Evolutionary conservation across 2,113 vertebrate species (phyloP), one percentile per base, ranked within the genome.

Genomic region (Amphiprion percula): DNA sequence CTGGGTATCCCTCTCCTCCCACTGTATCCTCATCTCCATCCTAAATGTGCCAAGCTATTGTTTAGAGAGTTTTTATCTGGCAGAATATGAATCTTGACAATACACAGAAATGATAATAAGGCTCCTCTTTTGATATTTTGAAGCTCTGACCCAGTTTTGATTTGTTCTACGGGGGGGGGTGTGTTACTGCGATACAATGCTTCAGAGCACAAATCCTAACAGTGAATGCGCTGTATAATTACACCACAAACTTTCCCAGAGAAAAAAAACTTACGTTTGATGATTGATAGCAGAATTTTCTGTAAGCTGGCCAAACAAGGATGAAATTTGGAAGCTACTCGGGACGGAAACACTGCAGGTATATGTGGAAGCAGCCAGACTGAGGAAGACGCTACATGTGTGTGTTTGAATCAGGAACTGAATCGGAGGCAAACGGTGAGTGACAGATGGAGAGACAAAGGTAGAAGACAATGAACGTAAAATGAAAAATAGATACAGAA

Each of bases 141-240:
- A 90, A 90, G 74, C 89, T 90, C 77, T 93, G 92, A 92, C 92
- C 92, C 91, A 93, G 84, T 92, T 93, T 88, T 78, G 88, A 84
- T 90, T 80, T 77, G 74, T 86, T 88, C 82, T 78, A 90, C 21
- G 2, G 79, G 82, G 78, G 85, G 80, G 47, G 8, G 33, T 33
- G 30, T 33, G 39, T 76, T 77, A 15, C 76, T 70, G 77, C 19
- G 64, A 79, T 74, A 50, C 82, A 72, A 55, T 17, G 19, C 70
- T 79, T 84, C 47, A 86, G 52, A 85, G 82, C 74, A 63, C 53
- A 55, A 71, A 91, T 62, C 82, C 49, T 78, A 55, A 86, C 64
- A 74, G 26, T 8, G 54, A 82, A 74, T 70, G 37, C 2, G 11
- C 77, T 81, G 52, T 50, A 74, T 82, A 85, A 81, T 88, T 83